Evolutionary conservation across 1,140 invertebrate species (phyloP).

Genomic region (Ruditapes philippinarum): DNA sequence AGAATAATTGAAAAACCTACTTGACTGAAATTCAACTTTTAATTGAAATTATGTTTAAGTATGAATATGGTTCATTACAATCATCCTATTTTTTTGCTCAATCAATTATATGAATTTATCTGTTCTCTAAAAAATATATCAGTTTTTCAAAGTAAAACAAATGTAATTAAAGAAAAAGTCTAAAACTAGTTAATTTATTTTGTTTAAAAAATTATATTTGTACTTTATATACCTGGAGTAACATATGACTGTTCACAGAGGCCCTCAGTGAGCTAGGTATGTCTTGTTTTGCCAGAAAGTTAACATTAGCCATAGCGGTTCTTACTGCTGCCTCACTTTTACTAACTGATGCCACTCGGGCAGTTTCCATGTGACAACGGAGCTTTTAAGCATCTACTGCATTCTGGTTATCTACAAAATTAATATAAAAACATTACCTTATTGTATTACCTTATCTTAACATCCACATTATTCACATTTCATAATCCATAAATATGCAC

Average conservation of each 20-base stretch:
- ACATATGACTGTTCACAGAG: neutral
- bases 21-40: too few species aligned
- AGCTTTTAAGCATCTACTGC: slow-evolving; percentile 23
- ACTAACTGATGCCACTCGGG: neutral
- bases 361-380: slow-evolving; percentile 2
- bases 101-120: too few species aligned
- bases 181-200: too few species aligned
- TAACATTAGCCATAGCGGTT: slow-evolving; percentile 40
- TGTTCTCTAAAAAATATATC: too few species aligned
- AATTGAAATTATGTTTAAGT: too few species aligned
- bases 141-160: too few species aligned
- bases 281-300: slow-evolving; percentile 29
- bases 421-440: slow-evolving; percentile 32
- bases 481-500: neutral
- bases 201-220: neutral
- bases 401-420: slow-evolving; percentile 24
- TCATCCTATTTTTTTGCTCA: too few species aligned
- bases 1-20: too few species aligned
- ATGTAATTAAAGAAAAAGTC: neutral
- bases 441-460: neutral
- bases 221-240: slow-evolving; percentile 31
- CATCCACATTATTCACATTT: neutral
- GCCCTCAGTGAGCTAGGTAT: neutral
- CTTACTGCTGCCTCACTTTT: slow-evolving; percentile 25
- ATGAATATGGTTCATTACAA: too few species aligned